Conservation (phyloP, 1,140 invertebrate species). For the Zaprionus tsacasi region DNA sequence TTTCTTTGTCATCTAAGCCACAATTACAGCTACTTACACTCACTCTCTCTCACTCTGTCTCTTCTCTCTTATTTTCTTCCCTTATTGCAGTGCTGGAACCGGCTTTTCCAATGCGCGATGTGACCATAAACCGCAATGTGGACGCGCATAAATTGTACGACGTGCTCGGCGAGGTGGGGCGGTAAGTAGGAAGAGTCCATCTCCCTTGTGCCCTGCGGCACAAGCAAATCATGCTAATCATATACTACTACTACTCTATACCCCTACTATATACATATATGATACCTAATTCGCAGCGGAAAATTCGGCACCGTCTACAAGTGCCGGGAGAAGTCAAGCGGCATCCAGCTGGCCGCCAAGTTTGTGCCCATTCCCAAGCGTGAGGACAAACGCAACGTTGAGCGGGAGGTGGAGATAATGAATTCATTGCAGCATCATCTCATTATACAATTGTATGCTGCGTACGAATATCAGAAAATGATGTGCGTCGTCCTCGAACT, state of each 20-base stretch:
- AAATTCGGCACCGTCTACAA: conserved; percentile 99
- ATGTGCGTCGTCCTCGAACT: conserved; percentile 98
- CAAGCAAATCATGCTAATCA: conserved; percentile 7
- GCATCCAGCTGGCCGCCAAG: conserved; percentile 95
- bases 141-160: conserved; percentile 93
- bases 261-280: no score
- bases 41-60: neutral
- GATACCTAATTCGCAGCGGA: conserved; percentile 87
- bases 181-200: conserved; percentile 85
- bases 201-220: no score
- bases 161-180: conserved; percentile 91
- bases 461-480: conserved; percentile 95
- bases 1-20: neutral
- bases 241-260: neutral
- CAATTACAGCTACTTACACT: neutral
- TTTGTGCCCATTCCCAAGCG: conserved; percentile 93
- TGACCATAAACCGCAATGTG: conserved; percentile 89
- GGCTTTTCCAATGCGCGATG: conserved; percentile 92
- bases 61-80: neutral
- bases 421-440: conserved; percentile 95
- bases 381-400: conserved; percentile 95
- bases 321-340: conserved; percentile 93
- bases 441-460: conserved; percentile 97
- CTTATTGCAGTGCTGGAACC: conserved; percentile 90
- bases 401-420: conserved; percentile 99